These are phyloP conservation scores for Callyntrura sp. DNA, from an alignment of 2,888 invertebrate genomes.

Conservation along the genomic window DNA sequence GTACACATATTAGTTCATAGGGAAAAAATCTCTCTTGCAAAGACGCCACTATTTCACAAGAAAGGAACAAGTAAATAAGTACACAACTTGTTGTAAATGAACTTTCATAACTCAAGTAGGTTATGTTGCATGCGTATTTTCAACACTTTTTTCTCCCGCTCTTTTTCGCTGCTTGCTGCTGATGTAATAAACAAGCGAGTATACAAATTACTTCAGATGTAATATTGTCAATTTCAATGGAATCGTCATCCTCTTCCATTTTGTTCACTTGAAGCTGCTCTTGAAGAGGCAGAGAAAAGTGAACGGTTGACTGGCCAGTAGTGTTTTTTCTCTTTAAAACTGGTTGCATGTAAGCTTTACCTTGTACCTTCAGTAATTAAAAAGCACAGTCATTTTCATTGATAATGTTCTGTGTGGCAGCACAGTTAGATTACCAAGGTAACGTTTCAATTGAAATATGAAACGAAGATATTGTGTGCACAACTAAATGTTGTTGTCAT, in stretches of 20 bases:
- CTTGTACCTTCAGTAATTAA: constrained; percentile 52
- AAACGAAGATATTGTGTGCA: neutral
- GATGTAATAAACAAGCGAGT: constrained; percentile 45
- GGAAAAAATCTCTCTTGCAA: too few relatives aligned
- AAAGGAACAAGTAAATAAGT: constrained; percentile 12
- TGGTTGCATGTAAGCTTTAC: constrained; percentile 43
- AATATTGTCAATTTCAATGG: constrained; percentile 60
- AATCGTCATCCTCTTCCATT: constrained; percentile 35
- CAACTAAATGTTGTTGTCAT: neutral
- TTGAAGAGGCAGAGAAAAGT: constrained; percentile 7
- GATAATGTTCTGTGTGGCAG: neutral
- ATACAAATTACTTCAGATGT: constrained; percentile 57
- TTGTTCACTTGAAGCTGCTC: neutral
- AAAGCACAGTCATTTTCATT: constrained; percentile 11
- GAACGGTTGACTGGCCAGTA: constrained; percentile 5
- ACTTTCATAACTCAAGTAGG: constrained; percentile 25
- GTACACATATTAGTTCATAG: neutral
- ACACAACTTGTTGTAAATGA: constrained; percentile 18
- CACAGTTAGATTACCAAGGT: constrained; percentile 25
- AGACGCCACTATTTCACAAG: constrained; percentile 4
- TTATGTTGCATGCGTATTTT: constrained; percentile 13
- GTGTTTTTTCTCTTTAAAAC: constrained; percentile 5
- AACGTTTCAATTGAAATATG: constrained; percentile 5
- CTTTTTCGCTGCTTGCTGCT: neutral
- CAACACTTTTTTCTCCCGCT: constrained; percentile 28